A percentile compares a stretch with the other conserved stretches of the same genome.
These are phyloP conservation scores for Muscidifurax raptorellus DNA, from an alignment of 1,140 invertebrate species.

Conservation along the genomic window DNA sequence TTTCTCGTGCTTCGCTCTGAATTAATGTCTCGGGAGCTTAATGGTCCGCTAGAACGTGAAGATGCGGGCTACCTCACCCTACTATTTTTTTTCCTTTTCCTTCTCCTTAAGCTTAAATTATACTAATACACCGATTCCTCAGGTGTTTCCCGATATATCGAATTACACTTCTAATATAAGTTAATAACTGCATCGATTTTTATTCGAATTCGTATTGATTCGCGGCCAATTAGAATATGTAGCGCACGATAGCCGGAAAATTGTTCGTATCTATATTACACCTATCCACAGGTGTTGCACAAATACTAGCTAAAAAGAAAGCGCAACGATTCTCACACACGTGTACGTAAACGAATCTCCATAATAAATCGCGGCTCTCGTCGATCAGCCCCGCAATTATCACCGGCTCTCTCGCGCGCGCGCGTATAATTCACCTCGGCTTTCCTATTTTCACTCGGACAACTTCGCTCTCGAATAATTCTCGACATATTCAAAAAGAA, in stretches of 20 bases:
- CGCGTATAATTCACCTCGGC: no score
- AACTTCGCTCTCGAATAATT: no score
- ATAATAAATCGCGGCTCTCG: background rate
- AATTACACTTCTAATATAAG: no score
- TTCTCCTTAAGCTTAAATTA: no score
- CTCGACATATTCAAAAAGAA: background rate
- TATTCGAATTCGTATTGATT: no score
- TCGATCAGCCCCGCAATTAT: background rate
- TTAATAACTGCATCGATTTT: background rate
- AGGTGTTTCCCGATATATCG: no score
- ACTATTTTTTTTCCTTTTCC: no score
- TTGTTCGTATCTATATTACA: background rate
- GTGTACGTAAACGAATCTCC: background rate
- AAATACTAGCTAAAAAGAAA: background rate
- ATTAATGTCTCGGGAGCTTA: slow-evolving; percentile 1
- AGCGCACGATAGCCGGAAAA: background rate
- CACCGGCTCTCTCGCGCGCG: background rate
- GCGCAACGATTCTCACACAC: no score
- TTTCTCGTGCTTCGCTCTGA: background rate
- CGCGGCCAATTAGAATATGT: background rate
- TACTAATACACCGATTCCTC: no score
- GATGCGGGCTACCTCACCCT: no score
- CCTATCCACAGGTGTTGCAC: background rate
- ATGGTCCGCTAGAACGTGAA: background rate
- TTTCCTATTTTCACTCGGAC: no score